phyloP scores from a whole-genome alignment of 1,140 invertebrate genomes.

The Spodoptera frugiperda region DNA sequence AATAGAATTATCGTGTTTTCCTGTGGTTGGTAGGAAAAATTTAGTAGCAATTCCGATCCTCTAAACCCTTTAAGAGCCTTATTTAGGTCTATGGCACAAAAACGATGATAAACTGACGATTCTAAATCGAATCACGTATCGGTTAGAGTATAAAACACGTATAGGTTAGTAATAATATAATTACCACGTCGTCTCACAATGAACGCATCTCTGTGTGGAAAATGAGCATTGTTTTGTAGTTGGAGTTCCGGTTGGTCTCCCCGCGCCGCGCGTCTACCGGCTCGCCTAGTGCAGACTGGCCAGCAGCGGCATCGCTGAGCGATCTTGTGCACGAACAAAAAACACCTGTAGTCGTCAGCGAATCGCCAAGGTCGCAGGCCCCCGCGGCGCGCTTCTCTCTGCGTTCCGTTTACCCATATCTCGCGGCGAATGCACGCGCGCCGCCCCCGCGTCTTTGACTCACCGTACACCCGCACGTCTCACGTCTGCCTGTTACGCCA shows the following conservation, averaged over 20 bases:
- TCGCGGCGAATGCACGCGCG: slow-evolving; percentile 80
- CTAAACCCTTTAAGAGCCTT: background rate
- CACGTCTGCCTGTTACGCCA: slow-evolving; percentile 48
- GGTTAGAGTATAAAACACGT: background rate
- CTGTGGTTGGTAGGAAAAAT: too few relatives aligned
- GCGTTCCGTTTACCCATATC: slow-evolving; percentile 84
- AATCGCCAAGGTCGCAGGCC: slow-evolving; percentile 83
- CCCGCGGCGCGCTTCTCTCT: slow-evolving; percentile 75
- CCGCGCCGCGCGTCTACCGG: slow-evolving; percentile 54
- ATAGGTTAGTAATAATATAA: slow-evolving; percentile 19
- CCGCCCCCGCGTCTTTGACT: slow-evolving; percentile 76
- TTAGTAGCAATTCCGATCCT: background rate
- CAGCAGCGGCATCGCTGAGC: slow-evolving; percentile 65
- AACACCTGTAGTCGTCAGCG: slow-evolving; percentile 84
- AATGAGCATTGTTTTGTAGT: slow-evolving; percentile 64
- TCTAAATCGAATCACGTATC: slow-evolving; percentile 29
- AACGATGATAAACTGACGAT: background rate
- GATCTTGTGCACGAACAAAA: slow-evolving; percentile 82
- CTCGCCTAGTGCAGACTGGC: slow-evolving; percentile 57
- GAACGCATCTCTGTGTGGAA: slow-evolving; percentile 51
- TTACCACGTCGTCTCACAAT: slow-evolving; percentile 43
- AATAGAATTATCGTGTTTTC: too few relatives aligned
- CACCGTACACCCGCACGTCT: slow-evolving; percentile 61
- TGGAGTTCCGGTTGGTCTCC: slow-evolving; percentile 74
- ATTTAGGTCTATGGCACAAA: background rate